Evolutionary conservation across 2,113 vertebrate species (phyloP).

Genomic region (Ammodytes dubius): DNA sequence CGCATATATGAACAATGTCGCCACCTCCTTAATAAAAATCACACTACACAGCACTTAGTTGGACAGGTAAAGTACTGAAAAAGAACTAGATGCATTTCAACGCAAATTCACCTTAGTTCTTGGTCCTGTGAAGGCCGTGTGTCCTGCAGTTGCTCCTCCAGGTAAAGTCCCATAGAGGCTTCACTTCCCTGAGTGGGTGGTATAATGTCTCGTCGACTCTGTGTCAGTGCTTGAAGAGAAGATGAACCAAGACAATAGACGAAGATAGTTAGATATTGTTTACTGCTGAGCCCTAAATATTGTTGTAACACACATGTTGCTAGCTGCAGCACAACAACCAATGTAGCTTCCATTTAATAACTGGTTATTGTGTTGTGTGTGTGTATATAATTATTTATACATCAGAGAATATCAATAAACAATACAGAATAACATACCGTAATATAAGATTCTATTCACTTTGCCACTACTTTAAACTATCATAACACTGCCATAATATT

Average conservation of each 20-base stretch:
- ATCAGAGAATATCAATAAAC: neutral
- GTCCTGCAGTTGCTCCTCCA: conserved; percentile 72
- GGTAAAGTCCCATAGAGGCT: conserved; percentile 41
- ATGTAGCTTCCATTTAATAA: neutral
- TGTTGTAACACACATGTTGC: neutral
- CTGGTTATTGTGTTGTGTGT: neutral
- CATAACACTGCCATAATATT: neutral
- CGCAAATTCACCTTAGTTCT: conserved; percentile 57
- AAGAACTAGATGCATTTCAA: neutral
- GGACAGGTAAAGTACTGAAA: neutral
- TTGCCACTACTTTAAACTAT: neutral
- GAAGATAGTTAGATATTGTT: neutral
- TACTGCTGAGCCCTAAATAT: neutral
- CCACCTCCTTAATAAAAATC: neutral
- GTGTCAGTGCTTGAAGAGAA: conserved; percentile 41
- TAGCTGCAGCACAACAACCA: neutral
- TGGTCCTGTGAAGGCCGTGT: conserved; percentile 41
- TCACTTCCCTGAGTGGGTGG: conserved; percentile 64
- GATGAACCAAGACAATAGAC: neutral
- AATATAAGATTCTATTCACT: neutral
- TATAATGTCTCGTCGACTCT: conserved; percentile 31
- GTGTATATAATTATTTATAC: neutral
- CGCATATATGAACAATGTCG: neutral
- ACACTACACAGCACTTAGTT: neutral
- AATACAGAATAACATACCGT: neutral